Percentiles rank a stretch among this genome's conserved stretches.
Evolutionary conservation across 1,140 invertebrate species (phyloP).

Genomic region (Charaxes varanes): DNA sequence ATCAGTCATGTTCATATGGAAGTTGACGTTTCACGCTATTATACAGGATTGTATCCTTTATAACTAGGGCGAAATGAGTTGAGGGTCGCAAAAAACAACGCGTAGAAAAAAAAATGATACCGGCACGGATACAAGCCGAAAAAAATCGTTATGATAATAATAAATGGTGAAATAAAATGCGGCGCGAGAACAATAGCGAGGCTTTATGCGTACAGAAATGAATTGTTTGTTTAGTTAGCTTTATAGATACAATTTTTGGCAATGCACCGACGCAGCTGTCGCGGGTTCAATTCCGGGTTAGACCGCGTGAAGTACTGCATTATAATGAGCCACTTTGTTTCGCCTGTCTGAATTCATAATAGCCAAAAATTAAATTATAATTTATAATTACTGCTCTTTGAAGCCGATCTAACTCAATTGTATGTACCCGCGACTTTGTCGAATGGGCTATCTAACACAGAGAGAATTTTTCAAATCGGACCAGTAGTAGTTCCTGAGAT

Average conservation of each 20-base stretch:
- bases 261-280: conserved; percentile 54
- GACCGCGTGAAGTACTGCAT: conserved; percentile 58
- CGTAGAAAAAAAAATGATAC: conserved; percentile 68
- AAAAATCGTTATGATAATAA: conserved; percentile 71
- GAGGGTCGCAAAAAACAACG: too few species aligned
- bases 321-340: conserved; percentile 62
- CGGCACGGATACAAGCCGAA: conserved; percentile 54
- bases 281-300: conserved; percentile 57
- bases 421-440: too few species aligned
- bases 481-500: too few species aligned
- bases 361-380: too few species aligned
- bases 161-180: conserved; percentile 64
- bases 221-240: conserved; percentile 62
- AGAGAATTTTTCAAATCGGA: too few species aligned
- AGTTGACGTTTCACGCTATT: too few species aligned
- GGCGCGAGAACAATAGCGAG: conserved; percentile 59
- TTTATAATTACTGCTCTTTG: too few species aligned
- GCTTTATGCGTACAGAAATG: conserved; percentile 52
- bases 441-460: too few species aligned
- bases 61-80: too few species aligned
- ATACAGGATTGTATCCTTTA: too few species aligned
- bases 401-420: too few species aligned
- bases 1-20: too few species aligned
- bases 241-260: conserved; percentile 62
- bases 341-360: conserved; percentile 42